A percentile compares a stretch with the other conserved stretches of the same genome.
These are phyloP conservation scores for Microcebus ravelobensis DNA, from an alignment of 2,113 vertebrate genomes.

Conservation along the genomic window DNA sequence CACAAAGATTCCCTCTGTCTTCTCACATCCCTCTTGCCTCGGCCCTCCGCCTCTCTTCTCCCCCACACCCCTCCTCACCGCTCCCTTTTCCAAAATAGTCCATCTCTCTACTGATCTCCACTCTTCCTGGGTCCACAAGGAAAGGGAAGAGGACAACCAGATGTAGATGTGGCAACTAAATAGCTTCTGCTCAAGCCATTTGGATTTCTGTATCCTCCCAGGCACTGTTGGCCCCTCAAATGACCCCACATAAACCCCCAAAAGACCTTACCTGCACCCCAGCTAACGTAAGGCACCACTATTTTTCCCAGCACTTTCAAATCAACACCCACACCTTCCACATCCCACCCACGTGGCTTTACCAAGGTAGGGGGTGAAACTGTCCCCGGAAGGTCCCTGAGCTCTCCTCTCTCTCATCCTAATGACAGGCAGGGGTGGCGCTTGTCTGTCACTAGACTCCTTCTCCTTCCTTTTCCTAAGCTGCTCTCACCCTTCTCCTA, in stretches of 20 bases:
- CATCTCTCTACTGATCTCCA: background rate
- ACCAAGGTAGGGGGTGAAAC: background rate
- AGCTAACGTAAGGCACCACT: background rate
- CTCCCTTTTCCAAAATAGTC: background rate
- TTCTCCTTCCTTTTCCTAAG: background rate
- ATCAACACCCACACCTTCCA: background rate
- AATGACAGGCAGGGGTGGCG: background rate
- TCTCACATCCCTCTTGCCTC: background rate
- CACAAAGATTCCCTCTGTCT: background rate
- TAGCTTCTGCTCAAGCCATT: background rate
- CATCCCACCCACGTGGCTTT: background rate
- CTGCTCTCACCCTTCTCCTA: background rate
- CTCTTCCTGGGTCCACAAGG: background rate
- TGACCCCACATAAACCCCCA: background rate
- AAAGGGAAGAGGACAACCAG: background rate
- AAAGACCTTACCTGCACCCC: background rate
- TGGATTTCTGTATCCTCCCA: background rate
- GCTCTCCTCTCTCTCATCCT: background rate
- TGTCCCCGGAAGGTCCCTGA: background rate
- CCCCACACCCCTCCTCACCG: background rate
- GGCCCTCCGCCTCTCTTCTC: too few species aligned
- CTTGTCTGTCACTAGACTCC: background rate
- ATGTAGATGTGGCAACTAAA: background rate
- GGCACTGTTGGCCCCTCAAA: background rate
- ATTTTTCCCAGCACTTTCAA: background rate